Evolutionary conservation across 1,140 invertebrate genomes (phyloP).

Genomic region (Bombus cullumanus): DNA sequence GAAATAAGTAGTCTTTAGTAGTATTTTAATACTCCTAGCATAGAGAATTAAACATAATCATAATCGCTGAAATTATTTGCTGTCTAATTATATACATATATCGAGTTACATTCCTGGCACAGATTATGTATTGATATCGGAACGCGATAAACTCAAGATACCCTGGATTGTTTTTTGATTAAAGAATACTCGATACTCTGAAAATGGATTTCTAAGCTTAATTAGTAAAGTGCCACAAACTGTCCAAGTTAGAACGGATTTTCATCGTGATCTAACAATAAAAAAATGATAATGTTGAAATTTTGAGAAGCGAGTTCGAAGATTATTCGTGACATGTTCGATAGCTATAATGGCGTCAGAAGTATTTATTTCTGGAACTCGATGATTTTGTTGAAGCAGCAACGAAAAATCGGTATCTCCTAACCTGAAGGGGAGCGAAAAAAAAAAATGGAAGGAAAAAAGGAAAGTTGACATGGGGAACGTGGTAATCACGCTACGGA

Average conservation of each 20-base stretch:
- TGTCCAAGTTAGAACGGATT: too few species aligned
- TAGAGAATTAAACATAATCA: background rate
- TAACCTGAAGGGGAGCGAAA: background rate
- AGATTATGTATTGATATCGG: too few species aligned
- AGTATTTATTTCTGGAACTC: background rate
- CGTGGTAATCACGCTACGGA: constrained; percentile 42
- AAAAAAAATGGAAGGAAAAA: constrained; percentile 6
- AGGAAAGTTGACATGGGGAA: constrained; percentile 35
- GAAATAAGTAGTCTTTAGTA: background rate
- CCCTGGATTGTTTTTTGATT: background rate
- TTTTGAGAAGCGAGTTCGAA: background rate
- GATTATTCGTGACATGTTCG: background rate
- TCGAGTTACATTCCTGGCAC: background rate
- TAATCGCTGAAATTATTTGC: background rate
- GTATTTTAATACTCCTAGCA: too few species aligned
- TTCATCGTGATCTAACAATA: background rate
- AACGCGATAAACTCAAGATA: too few species aligned
- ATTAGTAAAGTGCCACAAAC: background rate
- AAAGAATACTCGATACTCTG: background rate
- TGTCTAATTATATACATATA: background rate
- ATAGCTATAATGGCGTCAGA: background rate
- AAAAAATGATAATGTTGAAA: background rate
- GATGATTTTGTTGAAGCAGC: constrained; percentile 2
- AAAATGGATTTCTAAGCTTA: background rate
- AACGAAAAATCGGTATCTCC: constrained; percentile 34